Percentiles rank a stretch among this genome's conserved stretches.
phyloP scores from a whole-genome alignment of 1,140 invertebrate species.

The Proctacanthus coquilletti region DNA sequence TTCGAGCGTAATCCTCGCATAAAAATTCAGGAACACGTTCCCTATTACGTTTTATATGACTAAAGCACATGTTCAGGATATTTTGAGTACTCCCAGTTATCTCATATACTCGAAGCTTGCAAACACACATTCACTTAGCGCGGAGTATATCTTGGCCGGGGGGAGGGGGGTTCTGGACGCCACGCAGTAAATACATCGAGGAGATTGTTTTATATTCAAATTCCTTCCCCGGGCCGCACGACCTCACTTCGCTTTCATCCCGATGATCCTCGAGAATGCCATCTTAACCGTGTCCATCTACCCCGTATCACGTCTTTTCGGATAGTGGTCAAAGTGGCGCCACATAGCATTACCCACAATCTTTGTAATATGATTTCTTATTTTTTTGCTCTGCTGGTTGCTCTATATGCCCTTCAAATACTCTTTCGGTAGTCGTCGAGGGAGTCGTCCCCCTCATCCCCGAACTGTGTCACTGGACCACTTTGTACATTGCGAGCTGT shows the following conservation, averaged over 20 bases:
- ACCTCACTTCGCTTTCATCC: too few relatives aligned
- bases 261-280: neutral
- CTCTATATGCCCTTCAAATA: neutral
- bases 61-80: neutral
- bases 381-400: neutral
- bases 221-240: too few relatives aligned
- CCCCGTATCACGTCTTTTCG: neutral
- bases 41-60: neutral
- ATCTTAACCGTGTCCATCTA: neutral
- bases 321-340: neutral
- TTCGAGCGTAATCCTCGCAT: neutral
- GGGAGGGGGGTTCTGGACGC: too few relatives aligned
- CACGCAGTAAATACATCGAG: too few relatives aligned
- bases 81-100: neutral
- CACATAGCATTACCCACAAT: neutral
- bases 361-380: neutral
- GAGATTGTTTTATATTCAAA: too few relatives aligned
- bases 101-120: neutral
- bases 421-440: too few relatives aligned
- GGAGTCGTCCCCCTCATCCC: too few relatives aligned
- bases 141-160: too few relatives aligned
- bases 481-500: too few relatives aligned
- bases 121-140: too few relatives aligned
- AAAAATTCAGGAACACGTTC: conserved; percentile 1
- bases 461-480: too few relatives aligned